Evolutionary conservation across 1,140 invertebrate genomes (phyloP).

Genomic region (Lepidurus arcticus): DNA sequence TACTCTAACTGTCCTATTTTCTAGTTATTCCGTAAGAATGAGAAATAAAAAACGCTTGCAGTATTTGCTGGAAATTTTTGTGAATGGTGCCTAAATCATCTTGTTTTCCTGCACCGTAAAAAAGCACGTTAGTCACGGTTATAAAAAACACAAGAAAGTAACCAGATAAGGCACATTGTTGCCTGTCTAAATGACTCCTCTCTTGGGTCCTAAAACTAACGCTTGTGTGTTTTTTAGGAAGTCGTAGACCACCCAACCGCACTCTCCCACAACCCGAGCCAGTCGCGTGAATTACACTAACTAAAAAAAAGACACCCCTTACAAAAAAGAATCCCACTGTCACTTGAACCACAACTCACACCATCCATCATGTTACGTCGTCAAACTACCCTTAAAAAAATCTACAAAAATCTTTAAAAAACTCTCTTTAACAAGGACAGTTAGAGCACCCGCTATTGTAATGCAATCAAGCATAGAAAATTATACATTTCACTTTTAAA

Average conservation of each 20-base stretch:
- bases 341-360: slow-evolving; percentile 18
- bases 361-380: slow-evolving; percentile 17
- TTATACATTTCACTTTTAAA: background rate
- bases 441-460: background rate
- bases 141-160: background rate
- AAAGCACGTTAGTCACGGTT: background rate
- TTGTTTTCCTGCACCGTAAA: background rate
- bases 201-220: background rate
- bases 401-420: background rate
- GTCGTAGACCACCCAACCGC: slow-evolving; percentile 3
- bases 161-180: slow-evolving; percentile 7
- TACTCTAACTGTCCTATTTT: no score
- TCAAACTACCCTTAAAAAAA: background rate
- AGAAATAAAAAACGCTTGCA: no score
- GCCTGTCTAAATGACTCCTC: background rate
- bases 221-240: background rate
- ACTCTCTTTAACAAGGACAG: background rate
- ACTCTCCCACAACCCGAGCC: background rate
- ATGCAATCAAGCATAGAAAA: background rate
- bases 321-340: background rate
- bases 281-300: background rate
- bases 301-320: background rate
- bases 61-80: background rate
- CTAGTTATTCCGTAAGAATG: no score
- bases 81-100: background rate